phyloP scores from a whole-genome alignment of 2,797 vertebrate species.

The Clarias pachynema region DNA sequence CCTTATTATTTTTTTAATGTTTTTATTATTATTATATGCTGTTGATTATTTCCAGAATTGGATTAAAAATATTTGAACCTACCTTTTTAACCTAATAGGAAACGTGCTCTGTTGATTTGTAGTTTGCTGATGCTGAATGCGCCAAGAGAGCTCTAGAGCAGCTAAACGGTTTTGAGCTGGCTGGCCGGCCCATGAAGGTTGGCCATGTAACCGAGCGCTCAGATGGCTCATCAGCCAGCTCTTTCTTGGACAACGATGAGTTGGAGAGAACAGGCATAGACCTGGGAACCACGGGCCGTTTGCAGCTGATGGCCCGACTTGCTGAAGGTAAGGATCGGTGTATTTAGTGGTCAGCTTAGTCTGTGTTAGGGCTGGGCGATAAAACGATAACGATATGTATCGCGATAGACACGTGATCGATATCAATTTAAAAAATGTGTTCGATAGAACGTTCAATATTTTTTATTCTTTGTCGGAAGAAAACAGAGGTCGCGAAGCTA shows the following conservation, averaged over 20 bases:
- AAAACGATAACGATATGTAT: too few species aligned
- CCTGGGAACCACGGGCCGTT: slow-evolving; percentile 94
- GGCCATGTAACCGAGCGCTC: slow-evolving; percentile 97
- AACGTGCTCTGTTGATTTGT: neutral
- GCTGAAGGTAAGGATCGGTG: slow-evolving; percentile 83
- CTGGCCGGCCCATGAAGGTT: slow-evolving; percentile 97
- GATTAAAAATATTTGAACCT: too few species aligned
- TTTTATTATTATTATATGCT: neutral
- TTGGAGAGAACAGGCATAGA: slow-evolving; percentile 97
- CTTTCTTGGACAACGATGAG: slow-evolving; percentile 96
- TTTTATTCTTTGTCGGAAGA: too few species aligned
- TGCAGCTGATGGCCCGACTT: slow-evolving; percentile 96
- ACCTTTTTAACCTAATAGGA: neutral
- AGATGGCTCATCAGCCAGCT: slow-evolving; percentile 95
- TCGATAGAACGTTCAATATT: too few species aligned
- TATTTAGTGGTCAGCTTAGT: neutral
- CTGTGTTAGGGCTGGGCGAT: too few species aligned
- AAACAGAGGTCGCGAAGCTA: too few species aligned
- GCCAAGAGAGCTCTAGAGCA: slow-evolving; percentile 98
- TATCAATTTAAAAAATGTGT: too few species aligned
- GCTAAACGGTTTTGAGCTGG: slow-evolving; percentile 95
- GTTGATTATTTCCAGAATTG: neutral
- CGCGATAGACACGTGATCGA: too few species aligned
- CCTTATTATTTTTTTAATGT: neutral
- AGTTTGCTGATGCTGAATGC: slow-evolving; percentile 99